Conservation (phyloP, 2,797 vertebrate species). For the Takifugu rubripes region DNA sequence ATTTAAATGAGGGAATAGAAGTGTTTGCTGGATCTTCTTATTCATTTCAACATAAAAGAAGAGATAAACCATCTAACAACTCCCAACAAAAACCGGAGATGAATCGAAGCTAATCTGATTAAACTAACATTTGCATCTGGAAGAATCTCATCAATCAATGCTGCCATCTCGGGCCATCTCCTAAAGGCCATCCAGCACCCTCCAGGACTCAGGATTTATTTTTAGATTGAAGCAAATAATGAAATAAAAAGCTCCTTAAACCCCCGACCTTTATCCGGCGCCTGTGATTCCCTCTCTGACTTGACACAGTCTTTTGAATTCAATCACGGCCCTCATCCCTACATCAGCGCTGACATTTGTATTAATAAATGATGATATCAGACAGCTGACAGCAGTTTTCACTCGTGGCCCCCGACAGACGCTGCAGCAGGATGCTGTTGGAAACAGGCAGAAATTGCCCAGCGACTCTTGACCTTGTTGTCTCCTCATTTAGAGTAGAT, state of each 20-base stretch:
- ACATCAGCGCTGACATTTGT: constrained; percentile 38
- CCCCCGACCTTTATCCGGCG: constrained; percentile 41
- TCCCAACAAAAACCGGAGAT: constrained; percentile 1
- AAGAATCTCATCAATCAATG: constrained; percentile 53
- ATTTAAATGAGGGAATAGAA: no score
- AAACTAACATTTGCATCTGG: constrained; percentile 48
- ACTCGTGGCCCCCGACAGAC: constrained; percentile 16
- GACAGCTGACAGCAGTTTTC: constrained; percentile 30
- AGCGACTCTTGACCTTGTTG: constrained; percentile 29
- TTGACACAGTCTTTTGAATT: constrained; percentile 36
- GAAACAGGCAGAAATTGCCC: constrained; percentile 4
- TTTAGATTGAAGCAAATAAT: constrained; percentile 44
- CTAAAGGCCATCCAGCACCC: constrained; percentile 37
- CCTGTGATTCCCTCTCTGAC: constrained; percentile 34
- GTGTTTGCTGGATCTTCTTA: no score
- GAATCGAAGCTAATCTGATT: constrained; percentile 46
- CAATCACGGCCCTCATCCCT: constrained; percentile 12
- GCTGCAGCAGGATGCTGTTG: constrained; percentile 22
- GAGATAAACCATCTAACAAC: background rate
- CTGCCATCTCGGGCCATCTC: constrained; percentile 8
- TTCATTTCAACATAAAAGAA: no score
- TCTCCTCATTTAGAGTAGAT: constrained; percentile 10
- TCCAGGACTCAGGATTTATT: constrained; percentile 38
- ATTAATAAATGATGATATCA: constrained; percentile 28
- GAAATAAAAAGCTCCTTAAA: constrained; percentile 34